Evolutionary conservation across 2,888 invertebrate species (phyloP), one percentile per base, ranked within the genome.

Genomic region (Imbricaverruca yamaguchii): DNA sequence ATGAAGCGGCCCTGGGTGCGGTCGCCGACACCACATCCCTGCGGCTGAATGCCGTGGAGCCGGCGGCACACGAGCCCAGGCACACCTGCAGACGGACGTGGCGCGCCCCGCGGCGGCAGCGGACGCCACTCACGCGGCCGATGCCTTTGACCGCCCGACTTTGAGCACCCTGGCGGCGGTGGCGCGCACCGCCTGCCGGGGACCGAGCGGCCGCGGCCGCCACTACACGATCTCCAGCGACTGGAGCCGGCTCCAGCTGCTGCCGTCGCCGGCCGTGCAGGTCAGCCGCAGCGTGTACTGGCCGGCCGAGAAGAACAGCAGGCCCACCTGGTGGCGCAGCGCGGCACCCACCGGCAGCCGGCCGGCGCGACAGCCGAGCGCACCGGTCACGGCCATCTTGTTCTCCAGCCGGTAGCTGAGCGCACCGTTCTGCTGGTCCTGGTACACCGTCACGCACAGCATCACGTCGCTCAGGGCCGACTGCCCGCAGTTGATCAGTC

Each of bases 351-450:
- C 81, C 11, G 81, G 81, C 57, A 83, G 82, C 82, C 81, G 81
- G 10, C 81, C 82, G 0, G 81, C 78, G n/a, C 80, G 80, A 13
- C 80, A 65, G 15, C 80, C 80, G 25, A 82, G 80, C 12, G 83
- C 83, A 10, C 83, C 83, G n/a, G 82, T 81, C 57, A 82, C 81
- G 63, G 82, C 81, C 82, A 83, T 82, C 65, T 82, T 82, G 21
- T 81, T 83, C 69, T 83, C 83, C 10, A 83, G 81, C 15, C 83
- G 82, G 80, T 83, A 82, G 74, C 81, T 83, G 57, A 82, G 80
- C 74, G 82, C 81, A 59, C 83, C 83, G 57, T 83, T 83, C 78
- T 83, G 83, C 67, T 83, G 83, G 81, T 83, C 83, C 74, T 83
- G 83, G 74, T 82, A 83, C 59, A 83, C 82, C n/a, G 81, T 81